phyloP scores from a whole-genome alignment of 2,797 vertebrate genomes.

The Synaphobranchus kaupii region DNA sequence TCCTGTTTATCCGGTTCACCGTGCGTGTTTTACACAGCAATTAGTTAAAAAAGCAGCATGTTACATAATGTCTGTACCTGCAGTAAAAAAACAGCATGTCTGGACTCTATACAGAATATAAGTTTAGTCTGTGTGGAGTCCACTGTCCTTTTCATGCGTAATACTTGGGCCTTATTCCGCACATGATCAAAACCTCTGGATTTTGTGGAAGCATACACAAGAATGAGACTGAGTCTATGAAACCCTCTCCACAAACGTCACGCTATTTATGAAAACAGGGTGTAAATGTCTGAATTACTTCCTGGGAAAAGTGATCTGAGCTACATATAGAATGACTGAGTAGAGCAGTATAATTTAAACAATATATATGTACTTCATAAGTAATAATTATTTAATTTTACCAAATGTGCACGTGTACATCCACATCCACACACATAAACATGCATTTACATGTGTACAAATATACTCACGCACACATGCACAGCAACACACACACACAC shows the following conservation, averaged over 20 bases:
- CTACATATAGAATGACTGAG: too few species aligned
- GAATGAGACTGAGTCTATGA: neutral
- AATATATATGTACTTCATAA: too few species aligned
- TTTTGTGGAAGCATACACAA: neutral
- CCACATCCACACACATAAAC: too few species aligned
- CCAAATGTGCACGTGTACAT: neutral
- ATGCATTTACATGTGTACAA: neutral
- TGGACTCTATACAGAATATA: neutral
- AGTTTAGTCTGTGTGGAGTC: neutral
- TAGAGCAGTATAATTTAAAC: too few species aligned
- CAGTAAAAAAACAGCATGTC: neutral
- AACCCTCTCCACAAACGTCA: too few species aligned
- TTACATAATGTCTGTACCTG: neutral
- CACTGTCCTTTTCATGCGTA: neutral
- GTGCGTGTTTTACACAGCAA: neutral
- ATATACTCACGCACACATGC: neutral
- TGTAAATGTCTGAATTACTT: neutral
- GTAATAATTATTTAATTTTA: too few species aligned
- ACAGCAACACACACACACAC: neutral
- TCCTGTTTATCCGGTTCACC: neutral
- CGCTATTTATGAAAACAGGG: neutral
- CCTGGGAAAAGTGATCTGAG: neutral
- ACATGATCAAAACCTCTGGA: neutral
- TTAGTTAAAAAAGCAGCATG: neutral
- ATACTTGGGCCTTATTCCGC: neutral